Percentiles rank a stretch among this genome's conserved stretches.
Evolutionary conservation across 2,888 invertebrate species (phyloP).

Genomic region (Nomada ferruginata): DNA sequence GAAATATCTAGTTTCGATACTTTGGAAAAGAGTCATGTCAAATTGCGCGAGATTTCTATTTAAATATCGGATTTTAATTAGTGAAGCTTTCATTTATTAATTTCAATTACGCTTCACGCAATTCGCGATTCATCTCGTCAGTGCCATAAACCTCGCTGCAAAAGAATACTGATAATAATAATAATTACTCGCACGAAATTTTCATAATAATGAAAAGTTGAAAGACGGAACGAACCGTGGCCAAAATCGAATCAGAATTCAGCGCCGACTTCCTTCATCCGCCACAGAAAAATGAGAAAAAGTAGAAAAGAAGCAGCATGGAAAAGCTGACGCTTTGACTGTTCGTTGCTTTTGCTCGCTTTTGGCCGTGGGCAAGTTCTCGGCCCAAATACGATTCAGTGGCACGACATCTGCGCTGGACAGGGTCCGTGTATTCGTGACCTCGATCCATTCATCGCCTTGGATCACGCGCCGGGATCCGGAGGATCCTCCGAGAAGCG

Average conservation of each 20-base stretch:
- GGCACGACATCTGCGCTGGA: conserved; percentile 63
- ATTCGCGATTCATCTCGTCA: too few species aligned
- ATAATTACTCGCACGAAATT: too few species aligned
- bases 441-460: conserved; percentile 77
- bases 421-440: conserved; percentile 70
- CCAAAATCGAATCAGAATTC: conserved; percentile 3
- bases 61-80: too few species aligned
- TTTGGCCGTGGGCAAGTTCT: conserved; percentile 51
- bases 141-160: too few species aligned
- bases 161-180: too few species aligned
- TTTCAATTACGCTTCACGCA: background rate
- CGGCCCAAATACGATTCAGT: conserved; percentile 66
- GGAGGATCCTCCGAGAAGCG: conserved; percentile 13
- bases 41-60: too few species aligned
- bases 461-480: conserved; percentile 61
- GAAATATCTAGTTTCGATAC: too few species aligned
- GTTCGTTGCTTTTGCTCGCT: conserved; percentile 18
- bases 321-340: conserved; percentile 22
- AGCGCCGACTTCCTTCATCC: background rate
- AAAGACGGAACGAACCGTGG: background rate
- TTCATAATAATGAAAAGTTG: background rate
- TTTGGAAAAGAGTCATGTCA: too few species aligned
- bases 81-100: too few species aligned
- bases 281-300: background rate
- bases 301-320: conserved; percentile 5